These are phyloP conservation scores for Corella eumyota DNA, from an alignment of 23 tunicate species.

Conservation along the genomic window DNA sequence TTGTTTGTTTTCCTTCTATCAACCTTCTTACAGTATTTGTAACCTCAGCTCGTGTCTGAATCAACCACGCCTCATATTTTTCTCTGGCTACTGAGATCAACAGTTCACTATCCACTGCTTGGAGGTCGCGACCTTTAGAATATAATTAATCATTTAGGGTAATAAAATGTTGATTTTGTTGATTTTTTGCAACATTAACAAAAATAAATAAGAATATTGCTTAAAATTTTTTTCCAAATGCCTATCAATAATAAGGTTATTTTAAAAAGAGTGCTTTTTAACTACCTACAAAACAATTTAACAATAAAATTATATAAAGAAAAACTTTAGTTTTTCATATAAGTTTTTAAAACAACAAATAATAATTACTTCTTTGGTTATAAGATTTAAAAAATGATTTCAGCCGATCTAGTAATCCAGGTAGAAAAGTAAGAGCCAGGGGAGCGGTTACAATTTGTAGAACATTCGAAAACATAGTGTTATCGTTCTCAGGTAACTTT, in stretches of 20 bases:
- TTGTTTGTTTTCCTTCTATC: conserved; percentile 52
- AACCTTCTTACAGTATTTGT: conserved; percentile 37
- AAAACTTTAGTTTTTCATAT: too few species aligned
- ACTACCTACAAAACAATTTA: too few species aligned
- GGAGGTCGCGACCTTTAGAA: too few species aligned
- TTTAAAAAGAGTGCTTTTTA: too few species aligned
- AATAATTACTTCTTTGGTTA: not conserved
- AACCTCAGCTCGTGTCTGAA: conserved; percentile 48
- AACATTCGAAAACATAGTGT: conserved; percentile 31
- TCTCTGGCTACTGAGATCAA: conserved; percentile 41
- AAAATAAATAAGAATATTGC: too few species aligned
- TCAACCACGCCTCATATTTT: conserved; percentile 66
- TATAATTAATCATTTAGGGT: too few species aligned
- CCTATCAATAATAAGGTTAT: too few species aligned
- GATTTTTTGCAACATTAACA: too few species aligned
- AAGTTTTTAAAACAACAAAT: too few species aligned
- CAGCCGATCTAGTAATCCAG: conserved; percentile 61
- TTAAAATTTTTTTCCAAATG: too few species aligned
- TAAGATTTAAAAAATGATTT: conserved; percentile 36
- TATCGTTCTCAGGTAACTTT: conserved; percentile 27
- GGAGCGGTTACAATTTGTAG: conserved; percentile 64
- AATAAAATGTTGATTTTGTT: too few species aligned
- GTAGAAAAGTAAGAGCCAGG: conserved; percentile 48
- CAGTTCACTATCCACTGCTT: conserved; percentile 34
- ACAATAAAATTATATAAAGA: too few species aligned